These are phyloP conservation scores for Triplophysa bombifrons DNA, from an alignment of 2,797 vertebrate genomes.

Conservation along the genomic window DNA sequence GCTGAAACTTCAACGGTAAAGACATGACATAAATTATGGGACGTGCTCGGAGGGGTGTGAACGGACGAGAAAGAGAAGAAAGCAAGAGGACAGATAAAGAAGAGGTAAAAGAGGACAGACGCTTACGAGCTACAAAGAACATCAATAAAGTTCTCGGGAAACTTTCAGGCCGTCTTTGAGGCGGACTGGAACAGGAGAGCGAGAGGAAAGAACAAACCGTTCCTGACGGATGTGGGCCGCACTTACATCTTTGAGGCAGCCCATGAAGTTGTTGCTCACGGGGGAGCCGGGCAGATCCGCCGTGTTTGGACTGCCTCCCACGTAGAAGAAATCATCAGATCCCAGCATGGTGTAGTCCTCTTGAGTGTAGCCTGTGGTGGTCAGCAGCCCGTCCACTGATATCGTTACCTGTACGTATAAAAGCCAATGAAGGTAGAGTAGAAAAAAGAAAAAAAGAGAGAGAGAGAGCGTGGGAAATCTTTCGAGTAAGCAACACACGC, in stretches of 20 bases:
- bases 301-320: constrained; percentile 92
- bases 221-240: not conserved
- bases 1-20: constrained; percentile 57
- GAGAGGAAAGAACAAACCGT: constrained; percentile 2
- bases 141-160: constrained; percentile 36
- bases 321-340: constrained; percentile 96
- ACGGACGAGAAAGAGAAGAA: constrained; percentile 19
- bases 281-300: constrained; percentile 93
- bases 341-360: constrained; percentile 97
- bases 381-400: constrained; percentile 92
- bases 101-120: constrained; percentile 46
- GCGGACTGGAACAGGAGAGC: not conserved
- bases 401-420: constrained; percentile 84
- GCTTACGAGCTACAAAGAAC: constrained; percentile 38
- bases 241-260: constrained; percentile 97
- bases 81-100: constrained; percentile 46
- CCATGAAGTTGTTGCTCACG: constrained; percentile 98
- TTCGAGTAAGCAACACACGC: constrained; percentile 40
- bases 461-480: constrained; percentile 40
- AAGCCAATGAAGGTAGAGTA: constrained; percentile 21
- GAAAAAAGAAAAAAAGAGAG: constrained; percentile 19
- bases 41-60: constrained; percentile 44
- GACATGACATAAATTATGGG: constrained; percentile 66
- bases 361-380: constrained; percentile 94
- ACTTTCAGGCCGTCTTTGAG: constrained; percentile 2